These are phyloP conservation scores for Tamandua tetradactyla DNA, from an alignment of 2,797 vertebrate genomes.

Conservation along the genomic window DNA sequence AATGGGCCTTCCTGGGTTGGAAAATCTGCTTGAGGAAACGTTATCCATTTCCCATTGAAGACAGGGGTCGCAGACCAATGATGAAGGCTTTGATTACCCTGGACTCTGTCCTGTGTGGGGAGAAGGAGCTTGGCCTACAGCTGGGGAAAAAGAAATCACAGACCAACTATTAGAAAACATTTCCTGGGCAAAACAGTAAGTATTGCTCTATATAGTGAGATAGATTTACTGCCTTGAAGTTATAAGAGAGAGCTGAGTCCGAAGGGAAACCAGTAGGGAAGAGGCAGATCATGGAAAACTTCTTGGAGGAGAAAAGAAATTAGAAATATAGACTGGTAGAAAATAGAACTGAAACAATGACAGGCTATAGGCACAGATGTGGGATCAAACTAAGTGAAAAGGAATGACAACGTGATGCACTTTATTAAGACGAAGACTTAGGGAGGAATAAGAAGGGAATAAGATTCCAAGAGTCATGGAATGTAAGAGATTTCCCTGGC, in stretches of 20 bases:
- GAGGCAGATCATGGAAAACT: not conserved
- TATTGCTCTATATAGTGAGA: not conserved
- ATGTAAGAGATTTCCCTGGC: not conserved
- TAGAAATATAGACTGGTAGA: not conserved
- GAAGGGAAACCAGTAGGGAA: not conserved
- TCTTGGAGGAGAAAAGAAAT: not conserved
- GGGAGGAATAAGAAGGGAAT: not conserved
- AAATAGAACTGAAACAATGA: not conserved
- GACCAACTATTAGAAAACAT: not conserved
- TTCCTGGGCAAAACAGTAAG: not conserved
- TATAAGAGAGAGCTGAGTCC: too few relatives aligned
- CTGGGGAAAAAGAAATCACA: not conserved
- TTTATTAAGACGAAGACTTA: not conserved
- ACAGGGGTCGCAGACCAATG: not conserved
- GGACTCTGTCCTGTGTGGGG: too few relatives aligned
- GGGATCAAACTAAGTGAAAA: not conserved
- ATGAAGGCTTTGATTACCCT: not conserved
- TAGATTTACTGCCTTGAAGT: not conserved
- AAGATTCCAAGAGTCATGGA: not conserved
- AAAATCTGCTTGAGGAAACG: not conserved
- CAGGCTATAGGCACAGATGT: not conserved
- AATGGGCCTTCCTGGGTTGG: not conserved
- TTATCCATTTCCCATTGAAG: not conserved
- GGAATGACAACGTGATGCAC: not conserved
- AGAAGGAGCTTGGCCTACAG: not conserved